Percentiles rank a stretch among this genome's conserved stretches.
These are phyloP conservation scores for Odocoileus virginianus DNA, from an alignment of 2,113 vertebrate genomes.

Conservation along the genomic window DNA sequence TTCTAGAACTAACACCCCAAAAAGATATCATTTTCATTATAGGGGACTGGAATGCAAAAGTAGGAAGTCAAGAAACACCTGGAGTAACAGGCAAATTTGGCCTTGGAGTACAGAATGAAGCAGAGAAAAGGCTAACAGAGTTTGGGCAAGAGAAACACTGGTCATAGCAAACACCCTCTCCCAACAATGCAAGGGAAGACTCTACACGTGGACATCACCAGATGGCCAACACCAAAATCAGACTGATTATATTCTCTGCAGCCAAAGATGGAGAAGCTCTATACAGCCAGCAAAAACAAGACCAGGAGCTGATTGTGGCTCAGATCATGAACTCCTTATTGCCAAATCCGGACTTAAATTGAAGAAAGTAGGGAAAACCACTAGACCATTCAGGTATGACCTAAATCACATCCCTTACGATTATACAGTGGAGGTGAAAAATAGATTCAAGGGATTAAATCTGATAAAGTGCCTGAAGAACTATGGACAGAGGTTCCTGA, in stretches of 20 bases:
- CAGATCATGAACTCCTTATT: neutral
- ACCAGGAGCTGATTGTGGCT: neutral
- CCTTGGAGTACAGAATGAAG: neutral
- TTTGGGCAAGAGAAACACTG: too few relatives aligned
- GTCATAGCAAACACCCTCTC: too few relatives aligned
- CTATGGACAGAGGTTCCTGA: neutral
- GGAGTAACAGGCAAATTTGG: neutral
- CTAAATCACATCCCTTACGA: neutral
- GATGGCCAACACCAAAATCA: too few relatives aligned
- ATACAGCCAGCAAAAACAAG: neutral
- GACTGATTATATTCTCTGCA: too few relatives aligned
- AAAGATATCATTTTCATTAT: neutral
- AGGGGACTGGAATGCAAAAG: neutral
- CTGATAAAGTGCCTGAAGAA: neutral
- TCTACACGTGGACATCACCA: too few relatives aligned
- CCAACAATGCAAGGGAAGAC: too few relatives aligned
- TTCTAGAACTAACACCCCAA: neutral
- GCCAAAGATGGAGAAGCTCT: too few relatives aligned
- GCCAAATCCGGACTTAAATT: neutral
- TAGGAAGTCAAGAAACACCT: neutral
- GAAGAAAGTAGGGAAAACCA: neutral
- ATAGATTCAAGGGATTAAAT: neutral
- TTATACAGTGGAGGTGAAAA: neutral
- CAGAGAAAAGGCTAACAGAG: too few relatives aligned
- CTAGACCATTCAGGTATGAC: neutral